Percentiles rank a stretch among this genome's conserved stretches.
These are phyloP conservation scores for Amphiprion percula DNA, from an alignment of 2,113 vertebrate species.

Conservation along the genomic window DNA sequence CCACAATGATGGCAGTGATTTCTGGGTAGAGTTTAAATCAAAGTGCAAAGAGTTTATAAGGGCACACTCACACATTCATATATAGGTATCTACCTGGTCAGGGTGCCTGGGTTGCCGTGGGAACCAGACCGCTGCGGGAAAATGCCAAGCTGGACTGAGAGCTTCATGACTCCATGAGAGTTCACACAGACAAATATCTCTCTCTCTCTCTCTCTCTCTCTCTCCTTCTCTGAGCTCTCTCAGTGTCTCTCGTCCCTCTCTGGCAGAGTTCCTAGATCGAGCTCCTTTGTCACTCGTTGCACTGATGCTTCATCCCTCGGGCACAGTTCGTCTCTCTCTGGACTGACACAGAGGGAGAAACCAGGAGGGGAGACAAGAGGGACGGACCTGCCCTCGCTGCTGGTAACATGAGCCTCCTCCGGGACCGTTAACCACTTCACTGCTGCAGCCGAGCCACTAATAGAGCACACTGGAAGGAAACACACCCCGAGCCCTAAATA, in stretches of 20 bases:
- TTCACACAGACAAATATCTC: slow-evolving; percentile 56
- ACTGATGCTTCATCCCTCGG: slow-evolving; percentile 73
- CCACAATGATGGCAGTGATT: not conserved
- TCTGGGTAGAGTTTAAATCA: no score
- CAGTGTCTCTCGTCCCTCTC: slow-evolving; percentile 40
- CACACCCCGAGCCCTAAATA: slow-evolving; percentile 47
- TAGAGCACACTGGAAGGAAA: slow-evolving; percentile 21
- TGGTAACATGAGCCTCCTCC: slow-evolving; percentile 77
- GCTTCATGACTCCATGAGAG: slow-evolving; percentile 78
- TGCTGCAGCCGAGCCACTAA: slow-evolving; percentile 73
- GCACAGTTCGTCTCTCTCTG: slow-evolving; percentile 64
- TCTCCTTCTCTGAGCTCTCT: slow-evolving; percentile 23
- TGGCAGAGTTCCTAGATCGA: slow-evolving; percentile 57
- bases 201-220: slow-evolving; percentile 34
- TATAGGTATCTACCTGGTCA: slow-evolving; percentile 73
- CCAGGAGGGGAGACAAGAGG: not conserved
- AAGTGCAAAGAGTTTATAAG: slow-evolving; percentile 1
- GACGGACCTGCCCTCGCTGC: slow-evolving; percentile 64
- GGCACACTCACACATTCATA: not conserved
- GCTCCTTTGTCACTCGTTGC: slow-evolving; percentile 69
- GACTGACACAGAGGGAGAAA: slow-evolving; percentile 52
- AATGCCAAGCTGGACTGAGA: slow-evolving; percentile 74
- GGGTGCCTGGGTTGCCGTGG: slow-evolving; percentile 75
- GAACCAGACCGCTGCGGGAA: slow-evolving; percentile 70
- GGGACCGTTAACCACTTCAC: slow-evolving; percentile 80